Percentiles rank a stretch among this genome's conserved stretches.
Evolutionary conservation across 2,797 vertebrate genomes (phyloP).

Genomic region (Uromys caudimaculatus): DNA sequence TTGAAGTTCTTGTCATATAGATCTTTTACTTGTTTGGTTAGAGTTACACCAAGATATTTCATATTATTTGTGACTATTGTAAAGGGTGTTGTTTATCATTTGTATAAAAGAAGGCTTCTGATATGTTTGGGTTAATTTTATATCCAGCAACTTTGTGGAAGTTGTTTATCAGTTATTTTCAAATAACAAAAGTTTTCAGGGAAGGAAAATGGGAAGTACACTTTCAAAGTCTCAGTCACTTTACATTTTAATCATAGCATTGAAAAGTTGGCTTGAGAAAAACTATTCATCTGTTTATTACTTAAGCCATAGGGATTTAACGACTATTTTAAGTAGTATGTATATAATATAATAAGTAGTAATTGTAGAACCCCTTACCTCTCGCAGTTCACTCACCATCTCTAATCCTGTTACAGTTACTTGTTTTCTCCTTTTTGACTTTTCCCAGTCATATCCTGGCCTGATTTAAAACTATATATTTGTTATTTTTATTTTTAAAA

Average conservation of each 20-base stretch:
- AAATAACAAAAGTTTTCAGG: neutral
- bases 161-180: neutral
- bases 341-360: neutral
- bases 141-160: neutral
- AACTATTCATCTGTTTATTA: slow-evolving; percentile 10
- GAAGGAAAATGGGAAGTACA: slow-evolving; percentile 2
- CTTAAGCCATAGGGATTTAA: slow-evolving; percentile 1
- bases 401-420: neutral
- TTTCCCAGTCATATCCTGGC: slow-evolving; percentile 14
- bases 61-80: neutral
- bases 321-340: slow-evolving; percentile 20
- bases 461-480: slow-evolving; percentile 29
- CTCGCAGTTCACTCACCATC: neutral
- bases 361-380: neutral
- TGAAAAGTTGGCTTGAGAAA: slow-evolving; percentile 39
- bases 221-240: slow-evolving; percentile 29
- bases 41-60: neutral
- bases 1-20: neutral
- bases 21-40: neutral
- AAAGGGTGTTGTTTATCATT: neutral
- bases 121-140: neutral
- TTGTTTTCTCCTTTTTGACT: neutral
- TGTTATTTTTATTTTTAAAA: neutral
- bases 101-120: neutral
- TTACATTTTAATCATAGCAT: neutral